Conservation (phyloP, 2,113 vertebrate species). For the Pao palembangensis region DNA sequence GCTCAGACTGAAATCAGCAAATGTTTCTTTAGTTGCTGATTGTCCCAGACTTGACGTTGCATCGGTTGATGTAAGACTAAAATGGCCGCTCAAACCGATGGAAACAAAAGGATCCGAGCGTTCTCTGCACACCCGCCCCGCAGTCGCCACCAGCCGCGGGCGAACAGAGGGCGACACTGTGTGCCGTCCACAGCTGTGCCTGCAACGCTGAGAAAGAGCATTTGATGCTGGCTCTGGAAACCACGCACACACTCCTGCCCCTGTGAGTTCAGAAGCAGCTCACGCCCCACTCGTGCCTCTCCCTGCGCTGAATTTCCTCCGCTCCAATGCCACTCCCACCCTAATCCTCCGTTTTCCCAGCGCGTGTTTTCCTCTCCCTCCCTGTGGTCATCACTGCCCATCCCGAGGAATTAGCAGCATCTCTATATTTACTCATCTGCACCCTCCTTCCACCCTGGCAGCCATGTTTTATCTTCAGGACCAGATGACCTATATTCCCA, state of each 20-base stretch:
- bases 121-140: constrained; percentile 31
- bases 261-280: constrained; percentile 20
- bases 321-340: constrained; percentile 20
- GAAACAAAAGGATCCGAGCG: constrained; percentile 41
- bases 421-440: constrained; percentile 64
- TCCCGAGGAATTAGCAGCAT: constrained; percentile 42
- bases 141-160: constrained; percentile 56
- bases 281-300: constrained; percentile 29
- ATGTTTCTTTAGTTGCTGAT: too few relatives aligned
- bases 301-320: constrained; percentile 18
- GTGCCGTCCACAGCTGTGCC: constrained; percentile 58
- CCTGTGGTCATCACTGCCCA: constrained; percentile 54
- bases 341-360: constrained; percentile 19
- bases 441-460: constrained; percentile 38
- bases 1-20: too few relatives aligned
- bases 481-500: constrained; percentile 70
- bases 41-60: too few relatives aligned
- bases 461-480: constrained; percentile 62
- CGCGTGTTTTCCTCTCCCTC: constrained; percentile 38
- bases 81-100: background rate
- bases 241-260: constrained; percentile 29
- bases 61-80: background rate
- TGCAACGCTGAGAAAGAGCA: constrained; percentile 30
- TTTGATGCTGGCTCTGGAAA: constrained; percentile 38
- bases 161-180: constrained; percentile 62